A percentile compares a stretch with the other conserved stretches of the same genome.
phyloP scores from a whole-genome alignment of 2,113 vertebrate genomes.

The Panthera tigris region DNA sequence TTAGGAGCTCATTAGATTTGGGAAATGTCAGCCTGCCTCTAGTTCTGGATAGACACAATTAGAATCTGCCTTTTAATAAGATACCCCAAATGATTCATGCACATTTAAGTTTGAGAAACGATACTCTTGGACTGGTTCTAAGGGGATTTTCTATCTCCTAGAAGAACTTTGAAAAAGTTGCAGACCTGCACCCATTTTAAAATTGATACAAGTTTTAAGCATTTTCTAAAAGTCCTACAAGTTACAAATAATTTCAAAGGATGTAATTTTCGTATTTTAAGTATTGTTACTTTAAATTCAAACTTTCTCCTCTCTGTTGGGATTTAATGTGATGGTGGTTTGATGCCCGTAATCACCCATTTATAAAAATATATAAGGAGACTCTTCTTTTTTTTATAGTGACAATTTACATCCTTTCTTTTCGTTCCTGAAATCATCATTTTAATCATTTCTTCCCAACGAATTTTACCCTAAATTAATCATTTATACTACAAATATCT shows the following conservation, averaged over 20 bases:
- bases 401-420: neutral
- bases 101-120: neutral
- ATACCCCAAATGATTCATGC: neutral
- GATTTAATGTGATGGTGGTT: neutral
- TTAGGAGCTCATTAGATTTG: neutral
- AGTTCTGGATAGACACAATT: neutral
- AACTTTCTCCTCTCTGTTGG: neutral
- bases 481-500: neutral
- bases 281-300: constrained; percentile 25
- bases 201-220: neutral
- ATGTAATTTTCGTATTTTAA: neutral
- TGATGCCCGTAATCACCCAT: neutral
- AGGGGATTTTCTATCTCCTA: neutral
- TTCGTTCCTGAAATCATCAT: neutral
- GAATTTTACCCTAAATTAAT: neutral
- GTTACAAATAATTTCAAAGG: neutral
- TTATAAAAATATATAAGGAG: neutral
- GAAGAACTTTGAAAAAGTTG: neutral
- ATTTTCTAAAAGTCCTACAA: neutral
- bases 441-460: neutral
- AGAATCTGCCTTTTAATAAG: neutral
- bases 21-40: neutral
- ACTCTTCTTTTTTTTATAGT: neutral
- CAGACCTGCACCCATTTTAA: neutral
- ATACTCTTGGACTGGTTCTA: neutral